These are phyloP conservation scores for Solenodon paradoxus DNA, from an alignment of 2,113 vertebrate genomes.

Conservation along the genomic window DNA sequence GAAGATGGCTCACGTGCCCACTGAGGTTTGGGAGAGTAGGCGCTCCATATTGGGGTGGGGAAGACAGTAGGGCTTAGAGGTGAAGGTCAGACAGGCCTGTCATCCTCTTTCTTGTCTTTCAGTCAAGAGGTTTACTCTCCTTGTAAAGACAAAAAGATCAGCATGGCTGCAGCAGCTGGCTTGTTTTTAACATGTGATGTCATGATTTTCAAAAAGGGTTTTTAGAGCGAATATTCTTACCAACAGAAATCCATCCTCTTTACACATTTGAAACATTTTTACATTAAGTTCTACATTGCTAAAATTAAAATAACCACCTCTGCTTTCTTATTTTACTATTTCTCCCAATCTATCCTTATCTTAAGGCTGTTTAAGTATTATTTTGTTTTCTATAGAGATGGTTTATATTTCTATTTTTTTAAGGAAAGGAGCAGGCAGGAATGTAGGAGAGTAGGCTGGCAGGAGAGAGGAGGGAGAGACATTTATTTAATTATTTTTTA, in stretches of 20 bases:
- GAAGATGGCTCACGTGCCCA: fast-evolving
- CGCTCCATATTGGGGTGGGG: background rate
- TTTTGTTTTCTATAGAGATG: too few species aligned
- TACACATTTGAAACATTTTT: background rate
- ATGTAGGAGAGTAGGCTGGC: too few species aligned
- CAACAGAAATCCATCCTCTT: background rate
- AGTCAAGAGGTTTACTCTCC: background rate
- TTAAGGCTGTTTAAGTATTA: background rate
- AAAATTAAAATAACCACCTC: background rate
- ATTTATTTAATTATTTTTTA: too few species aligned
- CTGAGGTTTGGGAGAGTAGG: too few species aligned
- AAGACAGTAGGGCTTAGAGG: background rate
- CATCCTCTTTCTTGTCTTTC: background rate
- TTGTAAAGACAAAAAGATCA: background rate
- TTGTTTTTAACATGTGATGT: background rate
- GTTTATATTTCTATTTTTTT: too few species aligned
- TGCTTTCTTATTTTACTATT: background rate
- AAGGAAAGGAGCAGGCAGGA: too few species aligned
- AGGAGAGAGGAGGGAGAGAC: too few species aligned
- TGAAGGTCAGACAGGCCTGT: background rate
- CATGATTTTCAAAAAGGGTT: background rate
- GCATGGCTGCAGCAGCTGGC: background rate
- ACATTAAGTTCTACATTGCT: background rate
- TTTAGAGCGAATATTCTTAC: background rate
- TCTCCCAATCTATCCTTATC: background rate